Percentiles rank a stretch among this genome's conserved stretches.
phyloP scores from a whole-genome alignment of 2,797 vertebrate genomes.

The Tapirus indicus region DNA sequence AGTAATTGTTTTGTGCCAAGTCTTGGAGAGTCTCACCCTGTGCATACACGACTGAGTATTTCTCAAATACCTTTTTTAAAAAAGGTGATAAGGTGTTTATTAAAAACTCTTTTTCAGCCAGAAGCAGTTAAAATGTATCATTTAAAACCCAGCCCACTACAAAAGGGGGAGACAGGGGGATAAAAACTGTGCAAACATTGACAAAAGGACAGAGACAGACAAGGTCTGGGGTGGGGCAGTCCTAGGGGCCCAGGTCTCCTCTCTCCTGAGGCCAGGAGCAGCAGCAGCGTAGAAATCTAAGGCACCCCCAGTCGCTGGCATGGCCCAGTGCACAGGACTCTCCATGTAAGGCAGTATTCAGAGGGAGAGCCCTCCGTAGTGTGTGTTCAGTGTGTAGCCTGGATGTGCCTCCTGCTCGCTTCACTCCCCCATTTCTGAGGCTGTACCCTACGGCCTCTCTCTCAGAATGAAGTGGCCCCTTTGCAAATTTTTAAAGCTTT shows the following conservation, averaged over 20 bases:
- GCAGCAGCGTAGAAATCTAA: neutral
- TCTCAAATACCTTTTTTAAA: neutral
- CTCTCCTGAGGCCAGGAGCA: neutral
- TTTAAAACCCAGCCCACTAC: slow-evolving; percentile 89
- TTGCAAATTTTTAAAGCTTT: neutral
- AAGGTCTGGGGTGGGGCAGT: slow-evolving; percentile 54
- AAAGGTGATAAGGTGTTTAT: slow-evolving; percentile 91
- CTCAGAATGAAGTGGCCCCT: slow-evolving; percentile 35
- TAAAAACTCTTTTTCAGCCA: slow-evolving; percentile 87
- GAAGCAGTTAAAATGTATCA: slow-evolving; percentile 87
- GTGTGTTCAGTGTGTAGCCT: neutral
- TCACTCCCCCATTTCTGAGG: slow-evolving; percentile 86
- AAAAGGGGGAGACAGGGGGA: slow-evolving; percentile 76
- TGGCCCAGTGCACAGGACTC: neutral
- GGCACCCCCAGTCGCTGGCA: neutral
- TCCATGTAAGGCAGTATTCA: neutral
- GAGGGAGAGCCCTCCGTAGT: slow-evolving; percentile 18
- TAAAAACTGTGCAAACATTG: slow-evolving; percentile 86
- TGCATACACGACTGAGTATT: neutral
- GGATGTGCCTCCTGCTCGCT: neutral
- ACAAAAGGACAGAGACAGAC: slow-evolving; percentile 72
- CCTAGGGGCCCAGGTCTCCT: neutral
- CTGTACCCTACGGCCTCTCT: slow-evolving; percentile 80
- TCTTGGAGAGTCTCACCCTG: neutral
- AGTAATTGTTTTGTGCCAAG: neutral